Conservation (phyloP, 1,140 invertebrate species). For the Drosophila guanche region DNA sequence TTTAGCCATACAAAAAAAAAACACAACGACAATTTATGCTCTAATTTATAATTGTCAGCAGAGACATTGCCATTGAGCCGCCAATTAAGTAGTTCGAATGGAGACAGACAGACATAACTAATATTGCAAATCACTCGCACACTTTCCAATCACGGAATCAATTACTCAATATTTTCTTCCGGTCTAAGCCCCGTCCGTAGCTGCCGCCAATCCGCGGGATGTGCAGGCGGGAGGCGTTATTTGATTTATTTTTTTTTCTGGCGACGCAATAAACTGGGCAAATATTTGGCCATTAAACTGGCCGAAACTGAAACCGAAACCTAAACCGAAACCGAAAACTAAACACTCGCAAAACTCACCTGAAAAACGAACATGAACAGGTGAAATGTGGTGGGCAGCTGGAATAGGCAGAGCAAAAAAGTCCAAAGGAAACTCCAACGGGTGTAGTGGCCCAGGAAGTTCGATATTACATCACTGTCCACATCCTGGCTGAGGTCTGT, state of each 20-base stretch:
- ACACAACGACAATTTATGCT: neutral
- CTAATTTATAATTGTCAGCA: neutral
- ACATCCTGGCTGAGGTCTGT: slow-evolving; percentile 83
- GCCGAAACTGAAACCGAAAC: neutral
- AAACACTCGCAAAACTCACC: slow-evolving; percentile 56
- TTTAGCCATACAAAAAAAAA: neutral
- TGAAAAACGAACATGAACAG: slow-evolving; percentile 83
- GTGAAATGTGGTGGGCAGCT: slow-evolving; percentile 80
- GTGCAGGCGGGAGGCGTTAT: slow-evolving; percentile 1
- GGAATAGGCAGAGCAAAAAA: slow-evolving; percentile 87
- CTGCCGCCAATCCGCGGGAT: slow-evolving; percentile 16
- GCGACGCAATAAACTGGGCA: slow-evolving; percentile 60
- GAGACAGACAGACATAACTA: neutral
- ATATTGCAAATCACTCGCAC: slow-evolving; percentile 34
- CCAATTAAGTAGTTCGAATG: slow-evolving; percentile 29
- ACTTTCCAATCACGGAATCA: slow-evolving; percentile 24
- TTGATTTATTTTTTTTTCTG: slow-evolving; percentile 25
- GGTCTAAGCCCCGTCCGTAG: slow-evolving; percentile 4
- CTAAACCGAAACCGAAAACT: too few species aligned
- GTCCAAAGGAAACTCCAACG: slow-evolving; percentile 89
- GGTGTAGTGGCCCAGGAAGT: slow-evolving; percentile 88
- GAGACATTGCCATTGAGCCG: neutral
- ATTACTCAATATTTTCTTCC: slow-evolving; percentile 44
- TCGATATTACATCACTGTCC: slow-evolving; percentile 86
- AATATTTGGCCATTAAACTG: slow-evolving; percentile 72